Evolutionary conservation across 2,888 invertebrate species (phyloP).

Genomic region (Buathra laborator): DNA sequence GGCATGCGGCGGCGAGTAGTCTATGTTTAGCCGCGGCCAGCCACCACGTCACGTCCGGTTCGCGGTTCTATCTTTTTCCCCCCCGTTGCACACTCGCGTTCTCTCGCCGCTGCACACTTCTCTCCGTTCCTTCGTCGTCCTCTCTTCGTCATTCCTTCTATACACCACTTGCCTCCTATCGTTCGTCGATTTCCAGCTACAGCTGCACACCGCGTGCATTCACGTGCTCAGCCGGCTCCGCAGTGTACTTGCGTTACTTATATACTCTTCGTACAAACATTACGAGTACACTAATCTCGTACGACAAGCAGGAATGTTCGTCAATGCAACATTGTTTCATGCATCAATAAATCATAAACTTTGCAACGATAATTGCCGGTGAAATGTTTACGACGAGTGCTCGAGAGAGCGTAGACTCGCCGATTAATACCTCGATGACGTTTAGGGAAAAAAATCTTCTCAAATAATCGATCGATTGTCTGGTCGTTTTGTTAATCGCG

Average conservation of each 20-base stretch:
- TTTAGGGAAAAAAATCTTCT: too few species aligned
- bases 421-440: too few species aligned
- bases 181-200: conserved; percentile 26
- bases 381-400: not conserved
- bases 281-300: conserved; percentile 12
- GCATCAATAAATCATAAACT: not conserved
- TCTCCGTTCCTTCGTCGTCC: conserved; percentile 6
- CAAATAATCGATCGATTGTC: too few species aligned
- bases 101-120: conserved; percentile 1
- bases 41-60: conserved; percentile 82
- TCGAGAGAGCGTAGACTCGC: too few species aligned
- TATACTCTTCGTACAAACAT: not conserved
- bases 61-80: conserved; percentile 72
- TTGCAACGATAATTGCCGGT: not conserved
- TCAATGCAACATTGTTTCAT: conserved; percentile 1
- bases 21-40: conserved; percentile 80
- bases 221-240: conserved; percentile 17
- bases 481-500: too few species aligned
- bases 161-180: not conserved
- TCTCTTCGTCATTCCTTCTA: conserved; percentile 37
- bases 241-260: conserved; percentile 18
- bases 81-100: conserved; percentile 10
- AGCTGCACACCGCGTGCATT: conserved; percentile 16
- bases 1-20: conserved; percentile 72
- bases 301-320: conserved; percentile 15